These are phyloP conservation scores for Lepeophtheirus nordmannii DNA, from an alignment of 2,888 invertebrate genomes.

Conservation along the genomic window DNA sequence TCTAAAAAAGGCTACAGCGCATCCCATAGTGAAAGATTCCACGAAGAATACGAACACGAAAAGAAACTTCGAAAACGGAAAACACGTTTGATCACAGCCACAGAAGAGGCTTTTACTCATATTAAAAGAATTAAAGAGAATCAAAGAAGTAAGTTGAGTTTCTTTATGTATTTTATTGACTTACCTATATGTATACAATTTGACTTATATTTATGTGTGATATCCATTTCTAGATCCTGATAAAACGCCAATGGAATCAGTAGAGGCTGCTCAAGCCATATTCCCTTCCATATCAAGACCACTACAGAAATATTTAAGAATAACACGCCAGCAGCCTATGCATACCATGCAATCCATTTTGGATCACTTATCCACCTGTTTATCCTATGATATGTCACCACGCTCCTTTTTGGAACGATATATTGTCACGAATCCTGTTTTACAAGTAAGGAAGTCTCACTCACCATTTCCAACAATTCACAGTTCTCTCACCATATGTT, in stretches of 20 bases:
- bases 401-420: slow-evolving; percentile 89
- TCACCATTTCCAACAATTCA: neutral
- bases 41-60: slow-evolving; percentile 94
- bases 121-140: slow-evolving; percentile 61
- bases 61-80: slow-evolving; percentile 73
- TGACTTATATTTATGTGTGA: neutral
- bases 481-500: neutral
- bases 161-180: neutral
- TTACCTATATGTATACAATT: neutral
- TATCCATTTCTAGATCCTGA: slow-evolving; percentile 40
- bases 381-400: slow-evolving; percentile 83
- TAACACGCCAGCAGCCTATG: slow-evolving; percentile 86
- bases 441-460: slow-evolving; percentile 46
- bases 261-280: slow-evolving; percentile 92
- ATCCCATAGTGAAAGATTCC: slow-evolving; percentile 89
- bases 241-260: slow-evolving; percentile 73
- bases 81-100: slow-evolving; percentile 75
- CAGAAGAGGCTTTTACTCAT: slow-evolving; percentile 95
- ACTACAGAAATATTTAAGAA: slow-evolving; percentile 83
- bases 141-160: slow-evolving; percentile 34
- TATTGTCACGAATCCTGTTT: slow-evolving; percentile 63
- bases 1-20: slow-evolving; percentile 64
- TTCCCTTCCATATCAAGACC: slow-evolving; percentile 93
- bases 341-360: slow-evolving; percentile 88
- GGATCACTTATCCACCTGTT: slow-evolving; percentile 71